Conservation (phyloP, 2,797 vertebrate genomes). For the Gymnopithys bicolor region DNA sequence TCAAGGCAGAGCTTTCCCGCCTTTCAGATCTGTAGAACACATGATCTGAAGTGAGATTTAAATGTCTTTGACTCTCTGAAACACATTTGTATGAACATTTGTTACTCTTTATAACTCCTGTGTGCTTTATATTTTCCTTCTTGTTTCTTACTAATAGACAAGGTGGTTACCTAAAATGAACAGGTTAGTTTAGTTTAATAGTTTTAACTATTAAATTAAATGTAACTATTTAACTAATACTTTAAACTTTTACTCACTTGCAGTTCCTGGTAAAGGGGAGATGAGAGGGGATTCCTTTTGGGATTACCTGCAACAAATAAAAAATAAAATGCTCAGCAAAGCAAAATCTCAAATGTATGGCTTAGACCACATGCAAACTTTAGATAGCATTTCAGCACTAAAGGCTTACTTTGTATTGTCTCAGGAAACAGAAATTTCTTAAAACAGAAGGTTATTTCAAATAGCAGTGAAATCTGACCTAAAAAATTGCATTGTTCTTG, state of each 20-base stretch:
- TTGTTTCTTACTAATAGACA: not conserved
- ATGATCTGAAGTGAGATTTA: not conserved
- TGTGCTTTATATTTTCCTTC: not conserved
- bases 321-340: not conserved
- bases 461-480: not conserved
- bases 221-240: not conserved
- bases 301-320: not conserved
- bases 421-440: not conserved
- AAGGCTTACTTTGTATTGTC: not conserved
- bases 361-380: not conserved
- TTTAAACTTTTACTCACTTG: not conserved
- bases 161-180: not conserved
- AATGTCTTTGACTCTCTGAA: constrained; percentile 12
- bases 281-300: not conserved
- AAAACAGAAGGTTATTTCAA: not conserved
- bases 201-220: not conserved
- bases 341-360: not conserved
- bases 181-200: not conserved
- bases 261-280: not conserved
- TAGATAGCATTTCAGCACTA: not conserved
- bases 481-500: not conserved
- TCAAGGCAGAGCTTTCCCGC: constrained; percentile 27
- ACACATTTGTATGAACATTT: not conserved
- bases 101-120: not conserved
- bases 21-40: not conserved